Evolutionary conservation across 2,797 vertebrate genomes (phyloP), one percentile per base, ranked within the genome.

Genomic region (Ptychobarbus kaznakovi): DNA sequence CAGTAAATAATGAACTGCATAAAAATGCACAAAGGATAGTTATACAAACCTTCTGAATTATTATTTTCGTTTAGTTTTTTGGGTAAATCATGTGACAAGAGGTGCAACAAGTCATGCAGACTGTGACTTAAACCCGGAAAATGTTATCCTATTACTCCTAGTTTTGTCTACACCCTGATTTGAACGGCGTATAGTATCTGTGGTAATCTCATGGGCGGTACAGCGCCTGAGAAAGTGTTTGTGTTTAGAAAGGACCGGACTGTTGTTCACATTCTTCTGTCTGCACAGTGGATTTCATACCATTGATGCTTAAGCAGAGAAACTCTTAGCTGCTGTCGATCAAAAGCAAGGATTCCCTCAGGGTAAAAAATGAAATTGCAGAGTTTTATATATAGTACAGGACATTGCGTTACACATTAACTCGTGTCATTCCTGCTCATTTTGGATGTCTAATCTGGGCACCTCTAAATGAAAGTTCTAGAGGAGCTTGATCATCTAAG

Each of bases 361-460:
- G 78, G 83, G 28, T 18, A 9, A 51, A 46, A 69, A 69, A 18
- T 53, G 0, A 81, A 69, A 68, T 40, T 68, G 65, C 32, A 53
- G 20, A 40, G 79, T 53, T 28, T 44, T 49, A 66, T 46, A 66
- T 13, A 80, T 80, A 80, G 78, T 10, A 35, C 13, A 1, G 79
- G 65, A 81, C 79, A 81, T 81, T 81, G 79, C 13, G 79, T 81
- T 69, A 81, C 79, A 53, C 46, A 53, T 81, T 40, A 81, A 25
- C 65, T 25, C 25, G 32, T 13, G 42, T 74, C 72, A 3, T 74
- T 74, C 72, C 25, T 66, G 40, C 42, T 32, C 3, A 35, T 80
- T 80, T 61, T 80, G 22, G 53, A 13, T 42, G 8, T 42, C 35
- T 56, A 38, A 56, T 76, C 51, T n/a, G 51, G 15, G 28, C 28